A percentile compares a stretch with the other conserved stretches of the same genome.
These are phyloP conservation scores for Microtus montanus DNA, from an alignment of 2,113 vertebrate species.

Conservation along the genomic window DNA sequence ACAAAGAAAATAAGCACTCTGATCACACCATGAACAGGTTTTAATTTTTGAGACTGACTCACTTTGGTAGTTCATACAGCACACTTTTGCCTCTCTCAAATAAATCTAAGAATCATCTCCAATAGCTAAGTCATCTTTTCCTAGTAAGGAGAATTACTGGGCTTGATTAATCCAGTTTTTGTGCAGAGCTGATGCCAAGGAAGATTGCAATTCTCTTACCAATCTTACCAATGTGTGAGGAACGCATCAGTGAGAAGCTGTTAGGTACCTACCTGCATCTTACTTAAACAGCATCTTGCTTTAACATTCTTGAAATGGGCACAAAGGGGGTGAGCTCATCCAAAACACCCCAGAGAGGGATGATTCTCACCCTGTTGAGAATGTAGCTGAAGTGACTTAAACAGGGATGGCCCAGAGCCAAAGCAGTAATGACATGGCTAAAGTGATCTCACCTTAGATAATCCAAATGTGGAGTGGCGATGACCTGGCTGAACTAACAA, in stretches of 20 bases:
- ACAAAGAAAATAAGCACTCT: not conserved
- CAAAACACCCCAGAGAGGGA: not conserved
- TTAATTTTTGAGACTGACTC: not conserved
- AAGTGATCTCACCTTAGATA: not conserved
- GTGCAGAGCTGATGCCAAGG: not conserved
- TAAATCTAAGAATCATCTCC: not conserved
- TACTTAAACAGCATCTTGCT: not conserved
- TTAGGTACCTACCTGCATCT: not conserved
- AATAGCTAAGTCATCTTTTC: not conserved
- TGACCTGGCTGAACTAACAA: not conserved
- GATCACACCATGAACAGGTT: not conserved
- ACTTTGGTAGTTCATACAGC: not conserved
- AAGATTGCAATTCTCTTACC: not conserved
- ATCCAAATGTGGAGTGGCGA: not conserved
- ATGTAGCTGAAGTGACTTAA: not conserved
- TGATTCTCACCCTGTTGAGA: not conserved
- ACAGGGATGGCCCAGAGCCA: not conserved
- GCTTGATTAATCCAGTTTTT: conserved; percentile 23
- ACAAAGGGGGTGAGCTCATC: not conserved
- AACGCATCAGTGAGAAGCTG: not conserved
- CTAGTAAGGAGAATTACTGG: conserved; percentile 1
- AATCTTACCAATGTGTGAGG: not conserved
- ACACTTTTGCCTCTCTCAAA: not conserved
- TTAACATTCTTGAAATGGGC: not conserved
- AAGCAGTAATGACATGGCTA: not conserved